These are phyloP conservation scores for Tachina fera DNA, from an alignment of 2,888 invertebrate genomes.

Conservation along the genomic window DNA sequence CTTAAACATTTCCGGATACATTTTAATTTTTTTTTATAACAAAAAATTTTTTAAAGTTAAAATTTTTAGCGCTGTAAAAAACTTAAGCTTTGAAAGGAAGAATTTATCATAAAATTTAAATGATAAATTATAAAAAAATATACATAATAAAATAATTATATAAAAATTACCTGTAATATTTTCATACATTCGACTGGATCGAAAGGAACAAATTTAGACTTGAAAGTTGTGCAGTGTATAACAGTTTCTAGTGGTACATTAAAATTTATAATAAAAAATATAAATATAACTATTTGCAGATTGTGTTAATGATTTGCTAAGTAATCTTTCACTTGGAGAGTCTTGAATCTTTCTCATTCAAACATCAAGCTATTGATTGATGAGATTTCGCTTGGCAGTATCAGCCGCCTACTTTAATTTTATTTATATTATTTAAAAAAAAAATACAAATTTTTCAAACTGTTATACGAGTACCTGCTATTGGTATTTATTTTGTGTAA, in stretches of 20 bases:
- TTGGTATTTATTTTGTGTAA: background rate
- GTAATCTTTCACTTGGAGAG: no score
- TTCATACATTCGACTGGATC: slow-evolving; percentile 5
- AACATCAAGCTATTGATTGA: no score
- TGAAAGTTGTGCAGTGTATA: background rate
- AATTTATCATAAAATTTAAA: background rate
- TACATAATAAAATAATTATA: slow-evolving; percentile 1
- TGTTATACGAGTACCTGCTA: background rate
- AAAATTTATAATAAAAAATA: no score
- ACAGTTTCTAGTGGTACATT: background rate
- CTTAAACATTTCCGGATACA: slow-evolving; percentile 5
- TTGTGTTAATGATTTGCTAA: no score
- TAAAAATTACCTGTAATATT: slow-evolving; percentile 17
- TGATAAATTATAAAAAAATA: background rate
- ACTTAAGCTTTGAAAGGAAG: slow-evolving; percentile 17
- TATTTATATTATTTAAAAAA: no score
- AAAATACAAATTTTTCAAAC: no score
- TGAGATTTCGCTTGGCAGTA: no score
- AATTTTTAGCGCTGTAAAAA: slow-evolving; percentile 44
- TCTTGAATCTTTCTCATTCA: no score
- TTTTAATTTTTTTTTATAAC: slow-evolving; percentile 27
- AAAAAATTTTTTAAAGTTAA: slow-evolving; percentile 38
- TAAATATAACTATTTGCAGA: no score
- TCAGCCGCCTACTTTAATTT: no score
- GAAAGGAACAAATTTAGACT: background rate